These are phyloP conservation scores for Odontophorus gujanensis DNA, from an alignment of 2,113 vertebrate species.

Conservation along the genomic window DNA sequence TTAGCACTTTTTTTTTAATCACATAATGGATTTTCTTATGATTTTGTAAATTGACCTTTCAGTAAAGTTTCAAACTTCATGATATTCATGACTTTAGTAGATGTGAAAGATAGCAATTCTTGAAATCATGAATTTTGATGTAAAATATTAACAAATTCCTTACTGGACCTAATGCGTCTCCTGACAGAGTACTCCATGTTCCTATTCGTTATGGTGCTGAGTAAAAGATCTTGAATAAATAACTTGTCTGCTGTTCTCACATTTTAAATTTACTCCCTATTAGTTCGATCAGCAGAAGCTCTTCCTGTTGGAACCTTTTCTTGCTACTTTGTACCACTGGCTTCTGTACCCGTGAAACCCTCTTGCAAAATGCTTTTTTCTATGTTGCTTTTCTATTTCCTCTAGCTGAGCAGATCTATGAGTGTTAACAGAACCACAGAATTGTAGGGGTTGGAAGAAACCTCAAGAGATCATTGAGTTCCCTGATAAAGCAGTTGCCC, in stretches of 20 bases:
- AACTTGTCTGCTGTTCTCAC: background rate
- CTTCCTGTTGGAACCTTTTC: background rate
- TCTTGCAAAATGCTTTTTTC: background rate
- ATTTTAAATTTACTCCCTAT: slow-evolving; percentile 20
- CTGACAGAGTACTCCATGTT: background rate
- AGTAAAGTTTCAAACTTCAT: background rate
- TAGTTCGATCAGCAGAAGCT: background rate
- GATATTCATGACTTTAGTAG: background rate
- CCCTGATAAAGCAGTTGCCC: too few species aligned
- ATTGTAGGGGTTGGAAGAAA: too few species aligned
- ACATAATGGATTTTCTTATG: background rate
- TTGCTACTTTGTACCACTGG: background rate
- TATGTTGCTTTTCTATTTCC: background rate
- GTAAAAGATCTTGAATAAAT: background rate
- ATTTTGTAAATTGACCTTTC: slow-evolving; percentile 24
- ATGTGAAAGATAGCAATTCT: background rate
- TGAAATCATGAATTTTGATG: background rate
- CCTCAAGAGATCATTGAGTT: too few species aligned
- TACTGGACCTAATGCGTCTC: background rate
- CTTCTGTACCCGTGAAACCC: background rate
- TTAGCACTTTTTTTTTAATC: background rate
- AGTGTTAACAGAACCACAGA: background rate
- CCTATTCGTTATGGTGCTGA: background rate
- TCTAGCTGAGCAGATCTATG: background rate
- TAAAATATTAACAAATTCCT: background rate